Conservation (phyloP, 2,113 vertebrate genomes). For the Entosphenus tridentatus region DNA sequence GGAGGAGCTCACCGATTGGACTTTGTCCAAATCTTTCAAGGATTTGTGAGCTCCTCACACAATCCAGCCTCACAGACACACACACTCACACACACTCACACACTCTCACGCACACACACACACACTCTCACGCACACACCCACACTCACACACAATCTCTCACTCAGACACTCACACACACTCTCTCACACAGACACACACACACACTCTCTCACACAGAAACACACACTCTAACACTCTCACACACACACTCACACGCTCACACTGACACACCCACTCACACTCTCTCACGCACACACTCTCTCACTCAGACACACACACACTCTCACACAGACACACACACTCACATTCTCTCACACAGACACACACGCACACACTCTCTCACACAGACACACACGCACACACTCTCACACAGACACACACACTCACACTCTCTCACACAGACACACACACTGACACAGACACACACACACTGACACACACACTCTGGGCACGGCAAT, state of each 20-base stretch:
- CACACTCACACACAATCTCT: neutral
- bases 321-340: neutral
- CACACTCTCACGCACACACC: too few relatives aligned
- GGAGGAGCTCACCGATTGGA: too few relatives aligned
- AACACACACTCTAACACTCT: neutral
- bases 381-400: neutral
- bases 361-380: neutral
- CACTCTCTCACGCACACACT: neutral
- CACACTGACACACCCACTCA: neutral
- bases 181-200: neutral
- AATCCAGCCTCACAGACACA: too few relatives aligned
- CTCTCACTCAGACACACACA: neutral
- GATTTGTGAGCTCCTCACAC: too few relatives aligned
- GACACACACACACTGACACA: neutral
- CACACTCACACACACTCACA: neutral
- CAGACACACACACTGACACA: neutral
- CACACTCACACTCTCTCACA: neutral
- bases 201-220: neutral
- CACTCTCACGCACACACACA: too few relatives aligned
- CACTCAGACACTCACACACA: neutral
- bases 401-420: slow-evolving; percentile 2
- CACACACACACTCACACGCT: neutral
- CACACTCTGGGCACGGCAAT: too few relatives aligned
- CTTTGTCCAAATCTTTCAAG: too few relatives aligned
- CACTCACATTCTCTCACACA: neutral